Base-by-base conservation (phyloP, 2,888 invertebrate genomes). In the Coelogynopora nodosa region DNA sequence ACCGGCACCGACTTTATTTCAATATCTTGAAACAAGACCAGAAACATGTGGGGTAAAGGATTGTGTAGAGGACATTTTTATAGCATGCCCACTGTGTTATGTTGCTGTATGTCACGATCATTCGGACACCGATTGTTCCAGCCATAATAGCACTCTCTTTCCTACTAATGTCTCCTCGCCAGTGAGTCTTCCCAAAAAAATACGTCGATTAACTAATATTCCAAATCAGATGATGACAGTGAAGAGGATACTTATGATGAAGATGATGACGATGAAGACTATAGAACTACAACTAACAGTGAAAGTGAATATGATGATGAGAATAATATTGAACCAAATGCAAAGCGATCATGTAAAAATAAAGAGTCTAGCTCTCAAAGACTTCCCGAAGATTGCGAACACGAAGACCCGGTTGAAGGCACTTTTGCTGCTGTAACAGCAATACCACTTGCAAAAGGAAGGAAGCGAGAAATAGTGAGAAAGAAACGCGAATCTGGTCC, bases 181-280 rank as follows among this genome's bases (percentile, higher is more conserved):
- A 74, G 74, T 74, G 23, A 74, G 74, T 74, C 74, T 74, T 74
- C 27, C 18, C 74, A 74, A 74, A 74, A 74, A 74, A 74, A 18
- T 49, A 49, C 49, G 23, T 74, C 27, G 27, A 74, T 74, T 74
- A 74, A 74, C 74, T 74, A 74, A 74, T 74, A 74, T 74, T 74
- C 27, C 74, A 74, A 74, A 74, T 74, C 74, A 74, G 74, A 74
- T 74, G 23, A 10, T 74, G 74, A 74, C 27, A 74, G 74, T 26
- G 2, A 74, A 74, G 74, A 74, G 74, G 74, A 74, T 23, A 26
- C 74, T 74, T 74, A 74, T 28, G 1, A 82, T 87, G 96, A 96
- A 89, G 74, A 74, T 74, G 74, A 82, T 87, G 96, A 96, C 89
- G 74, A 74, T 74, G 74, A 23, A 74, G 74, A 74, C 74, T 74